Evolutionary conservation across 2,888 invertebrate species (phyloP), one percentile per base, ranked within the genome.

Genomic region (Lasioglossum pauxillum): DNA sequence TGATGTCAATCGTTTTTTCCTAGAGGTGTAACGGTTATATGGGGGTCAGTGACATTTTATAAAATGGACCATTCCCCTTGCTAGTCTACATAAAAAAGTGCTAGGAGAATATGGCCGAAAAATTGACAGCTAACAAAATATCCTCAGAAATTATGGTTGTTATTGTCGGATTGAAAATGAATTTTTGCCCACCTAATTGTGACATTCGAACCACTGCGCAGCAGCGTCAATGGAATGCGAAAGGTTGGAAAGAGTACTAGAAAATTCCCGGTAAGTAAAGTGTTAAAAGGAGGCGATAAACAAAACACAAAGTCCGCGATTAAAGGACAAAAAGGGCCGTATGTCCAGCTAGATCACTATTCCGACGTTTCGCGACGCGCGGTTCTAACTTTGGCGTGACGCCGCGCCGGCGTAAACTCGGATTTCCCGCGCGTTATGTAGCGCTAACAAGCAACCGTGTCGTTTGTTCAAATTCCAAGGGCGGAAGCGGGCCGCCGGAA

Each of bases 401-500:
- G 44, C 44, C 69, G 12, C 38, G n/a, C 38, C 35, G 46, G 46
- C 53, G 64, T 75, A 78, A 84, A 78, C 71, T 84, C 49, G 78
- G 60, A 78, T 78, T 71, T 75, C 75, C 53, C 67, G 64, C 44
- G 72, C 49, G 38, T 86, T 78, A 67, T 69, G 71, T 49, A 27
- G n/a, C 60, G 75, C 60, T 80, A 85, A 84, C 84, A 84, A 80
- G 84, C 80, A n/a, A 57, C 82, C 82, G 73, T 31, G 64, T 73
- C 82, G 80, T 78, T 82, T 71, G 82, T 80, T 78, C 41, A 53
- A 74, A 85, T 79, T 73, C 64, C 79, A 73, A 23, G 69, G 38
- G 31, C 80, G 86, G 86, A 87, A 87, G 78, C 83, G 53, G 57
- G 60, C 46, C 60, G 83, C 83, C 86, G 82, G 87, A 78, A 85